Evolutionary conservation across 2,888 invertebrate species (phyloP).

Genomic region (Aporophyla lueneburgensis): DNA sequence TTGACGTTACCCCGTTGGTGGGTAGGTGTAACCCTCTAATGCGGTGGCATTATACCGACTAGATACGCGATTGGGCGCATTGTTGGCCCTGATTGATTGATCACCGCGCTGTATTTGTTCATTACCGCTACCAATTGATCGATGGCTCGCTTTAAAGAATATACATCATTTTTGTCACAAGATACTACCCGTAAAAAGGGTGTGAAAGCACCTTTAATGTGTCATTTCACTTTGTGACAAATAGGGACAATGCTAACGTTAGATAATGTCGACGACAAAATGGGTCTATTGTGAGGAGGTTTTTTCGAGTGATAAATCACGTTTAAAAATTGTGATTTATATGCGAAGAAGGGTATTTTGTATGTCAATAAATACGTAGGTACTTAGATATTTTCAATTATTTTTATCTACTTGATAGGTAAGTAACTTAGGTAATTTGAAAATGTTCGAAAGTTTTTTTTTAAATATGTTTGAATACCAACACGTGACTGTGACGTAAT

Average conservation of each 20-base stretch:
- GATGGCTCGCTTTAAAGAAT: slow-evolving; percentile 67
- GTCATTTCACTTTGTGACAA: slow-evolving; percentile 63
- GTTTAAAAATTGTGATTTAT: slow-evolving; percentile 4
- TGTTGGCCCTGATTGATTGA: slow-evolving; percentile 62
- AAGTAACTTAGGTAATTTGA: background rate
- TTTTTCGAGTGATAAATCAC: slow-evolving; percentile 31
- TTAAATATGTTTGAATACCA: background rate
- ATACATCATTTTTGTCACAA: slow-evolving; percentile 65
- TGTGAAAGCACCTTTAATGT: slow-evolving; percentile 61
- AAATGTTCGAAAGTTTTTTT: background rate
- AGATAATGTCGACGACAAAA: slow-evolving; percentile 56
- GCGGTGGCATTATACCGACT: slow-evolving; percentile 43
- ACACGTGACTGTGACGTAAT: background rate
- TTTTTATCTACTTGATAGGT: background rate
- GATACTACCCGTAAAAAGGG: slow-evolving; percentile 59
- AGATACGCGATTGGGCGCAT: slow-evolving; percentile 62
- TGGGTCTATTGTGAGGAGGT: slow-evolving; percentile 57
- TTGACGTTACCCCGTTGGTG: slow-evolving; percentile 17
- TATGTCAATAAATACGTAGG: background rate
- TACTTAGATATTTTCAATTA: background rate
- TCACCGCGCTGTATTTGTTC: slow-evolving; percentile 63
- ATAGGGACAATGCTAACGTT: slow-evolving; percentile 57
- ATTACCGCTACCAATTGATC: slow-evolving; percentile 62
- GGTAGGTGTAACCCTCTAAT: slow-evolving; percentile 15
- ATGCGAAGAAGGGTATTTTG: slow-evolving; percentile 1